Evolutionary conservation across 2,797 vertebrate genomes (phyloP).

Genomic region (Cyclopterus lumpus): DNA sequence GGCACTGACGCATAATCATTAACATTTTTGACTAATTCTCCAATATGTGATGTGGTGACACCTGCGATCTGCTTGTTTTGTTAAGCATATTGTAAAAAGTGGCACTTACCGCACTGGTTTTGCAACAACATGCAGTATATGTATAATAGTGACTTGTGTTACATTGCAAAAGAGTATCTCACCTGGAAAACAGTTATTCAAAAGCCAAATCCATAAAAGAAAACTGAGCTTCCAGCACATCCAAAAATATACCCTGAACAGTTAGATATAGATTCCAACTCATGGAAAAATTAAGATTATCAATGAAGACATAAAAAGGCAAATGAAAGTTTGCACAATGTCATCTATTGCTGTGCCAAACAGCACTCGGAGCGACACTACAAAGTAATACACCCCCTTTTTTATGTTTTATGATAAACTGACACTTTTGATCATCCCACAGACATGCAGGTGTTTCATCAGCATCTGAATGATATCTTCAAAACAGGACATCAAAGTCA

Average conservation of each 20-base stretch:
- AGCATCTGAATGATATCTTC: slow-evolving; percentile 48
- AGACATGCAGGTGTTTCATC: slow-evolving; percentile 53
- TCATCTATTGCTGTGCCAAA: slow-evolving; percentile 10
- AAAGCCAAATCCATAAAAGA: not conserved
- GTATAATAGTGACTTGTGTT: not conserved
- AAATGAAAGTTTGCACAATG: slow-evolving; percentile 3
- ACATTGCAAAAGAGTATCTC: not conserved
- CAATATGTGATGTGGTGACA: slow-evolving; percentile 5
- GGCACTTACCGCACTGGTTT: not conserved
- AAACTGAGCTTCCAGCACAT: no score
- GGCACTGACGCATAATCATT: slow-evolving; percentile 26
- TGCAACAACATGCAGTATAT: not conserved
- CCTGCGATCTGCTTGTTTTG: not conserved
- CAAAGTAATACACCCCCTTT: slow-evolving; percentile 35
- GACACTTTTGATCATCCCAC: slow-evolving; percentile 56
- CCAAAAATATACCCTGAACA: not conserved
- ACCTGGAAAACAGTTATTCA: not conserved
- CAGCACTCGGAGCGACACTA: slow-evolving; percentile 4
- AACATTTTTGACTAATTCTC: slow-evolving; percentile 27
- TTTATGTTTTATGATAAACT: slow-evolving; percentile 32
- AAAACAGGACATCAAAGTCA: slow-evolving; percentile 58
- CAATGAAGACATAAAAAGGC: not conserved
- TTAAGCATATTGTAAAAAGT: slow-evolving; percentile 1
- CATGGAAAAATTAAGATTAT: not conserved
- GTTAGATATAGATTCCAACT: not conserved